Evolutionary conservation across 2,888 invertebrate genomes (phyloP).

Genomic region (Eilema depressum): DNA sequence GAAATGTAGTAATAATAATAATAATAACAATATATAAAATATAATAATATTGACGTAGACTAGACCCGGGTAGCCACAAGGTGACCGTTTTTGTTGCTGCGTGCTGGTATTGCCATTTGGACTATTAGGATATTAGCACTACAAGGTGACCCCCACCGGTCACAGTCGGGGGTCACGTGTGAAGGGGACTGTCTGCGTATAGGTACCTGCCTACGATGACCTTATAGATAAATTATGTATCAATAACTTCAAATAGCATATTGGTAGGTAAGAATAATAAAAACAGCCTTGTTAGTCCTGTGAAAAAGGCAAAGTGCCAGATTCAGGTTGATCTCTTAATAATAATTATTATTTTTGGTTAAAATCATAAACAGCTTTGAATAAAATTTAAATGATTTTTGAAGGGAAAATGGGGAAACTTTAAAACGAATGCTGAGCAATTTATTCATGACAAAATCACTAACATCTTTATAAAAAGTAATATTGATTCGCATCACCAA

Average conservation of each 20-base stretch:
- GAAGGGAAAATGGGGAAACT: not conserved
- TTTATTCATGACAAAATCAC: too few relatives aligned
- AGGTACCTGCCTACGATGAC: constrained; percentile 40
- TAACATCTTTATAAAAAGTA: too few relatives aligned
- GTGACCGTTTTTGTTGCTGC: constrained; percentile 4
- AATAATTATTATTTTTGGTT: not conserved
- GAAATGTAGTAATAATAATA: constrained; percentile 3
- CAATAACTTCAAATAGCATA: not conserved
- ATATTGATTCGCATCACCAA: too few relatives aligned
- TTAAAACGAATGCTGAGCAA: too few relatives aligned
- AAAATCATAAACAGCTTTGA: not conserved
- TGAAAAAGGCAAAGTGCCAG: not conserved
- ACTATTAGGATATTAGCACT: not conserved
- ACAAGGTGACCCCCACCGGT: constrained; percentile 60
- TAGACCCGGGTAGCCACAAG: not conserved
- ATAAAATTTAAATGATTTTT: not conserved
- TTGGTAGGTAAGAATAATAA: not conserved
- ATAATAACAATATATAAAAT: not conserved
- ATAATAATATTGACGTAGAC: constrained; percentile 5
- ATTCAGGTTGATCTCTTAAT: not conserved
- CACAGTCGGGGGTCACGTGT: constrained; percentile 48
- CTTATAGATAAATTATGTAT: constrained; percentile 41
- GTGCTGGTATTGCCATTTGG: constrained; percentile 1
- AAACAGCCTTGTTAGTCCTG: not conserved
- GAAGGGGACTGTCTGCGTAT: constrained; percentile 57